phyloP scores from a whole-genome alignment of 1,140 invertebrate species.

The Drosophila melanica region DNA sequence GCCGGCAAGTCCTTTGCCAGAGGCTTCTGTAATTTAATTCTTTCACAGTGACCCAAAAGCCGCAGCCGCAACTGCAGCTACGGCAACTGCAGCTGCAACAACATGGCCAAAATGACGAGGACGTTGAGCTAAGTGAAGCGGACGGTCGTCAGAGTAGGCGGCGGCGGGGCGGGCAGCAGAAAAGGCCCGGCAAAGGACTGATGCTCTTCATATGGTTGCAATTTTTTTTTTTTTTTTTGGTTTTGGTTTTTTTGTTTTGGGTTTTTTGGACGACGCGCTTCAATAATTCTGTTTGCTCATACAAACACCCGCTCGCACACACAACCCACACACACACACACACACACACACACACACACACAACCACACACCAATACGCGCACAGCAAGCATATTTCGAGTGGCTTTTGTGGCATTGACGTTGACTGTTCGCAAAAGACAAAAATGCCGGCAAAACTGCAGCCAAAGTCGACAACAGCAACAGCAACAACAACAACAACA shows the following conservation, averaged over 20 bases:
- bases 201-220: constrained; percentile 24
- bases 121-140: constrained; percentile 31
- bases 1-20: constrained; percentile 8
- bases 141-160: not conserved
- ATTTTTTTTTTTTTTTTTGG: not conserved
- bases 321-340: constrained; percentile 18
- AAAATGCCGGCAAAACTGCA: constrained; percentile 57
- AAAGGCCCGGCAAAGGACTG: constrained; percentile 2
- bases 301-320: constrained; percentile 26
- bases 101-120: constrained; percentile 33
- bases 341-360: constrained; percentile 21
- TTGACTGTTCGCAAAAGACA: constrained; percentile 60
- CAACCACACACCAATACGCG: constrained; percentile 16
- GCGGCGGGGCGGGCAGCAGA: not conserved
- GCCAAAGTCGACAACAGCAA: constrained; percentile 30
- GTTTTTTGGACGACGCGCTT: constrained; percentile 62
- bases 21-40: constrained; percentile 60
- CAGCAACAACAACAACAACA: constrained; percentile 18
- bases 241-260: constrained; percentile 41
- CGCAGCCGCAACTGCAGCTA: constrained; percentile 18
- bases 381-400: constrained; percentile 69
- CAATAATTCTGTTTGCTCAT: constrained; percentile 78
- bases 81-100: constrained; percentile 20
- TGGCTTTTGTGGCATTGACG: constrained; percentile 77
- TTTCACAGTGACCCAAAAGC: constrained; percentile 56